phyloP scores from a whole-genome alignment of 2,797 vertebrate species.

The Gephyroberyx darwinii region DNA sequence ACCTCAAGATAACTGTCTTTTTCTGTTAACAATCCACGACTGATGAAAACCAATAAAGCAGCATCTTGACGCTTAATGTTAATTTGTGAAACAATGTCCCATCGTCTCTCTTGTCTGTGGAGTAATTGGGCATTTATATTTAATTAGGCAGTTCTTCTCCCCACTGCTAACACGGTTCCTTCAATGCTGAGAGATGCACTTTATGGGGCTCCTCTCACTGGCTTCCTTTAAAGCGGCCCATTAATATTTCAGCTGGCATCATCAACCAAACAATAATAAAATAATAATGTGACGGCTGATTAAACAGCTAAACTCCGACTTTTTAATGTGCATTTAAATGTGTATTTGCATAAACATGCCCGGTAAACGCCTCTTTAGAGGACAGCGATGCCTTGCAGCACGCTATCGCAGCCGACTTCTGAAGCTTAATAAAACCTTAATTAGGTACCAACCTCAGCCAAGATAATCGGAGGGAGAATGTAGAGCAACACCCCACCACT shows the following conservation, averaged over 20 bases:
- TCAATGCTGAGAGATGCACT: constrained; percentile 81
- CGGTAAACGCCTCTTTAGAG: constrained; percentile 80
- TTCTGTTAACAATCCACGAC: constrained; percentile 54
- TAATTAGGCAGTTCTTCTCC: constrained; percentile 77
- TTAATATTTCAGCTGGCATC: constrained; percentile 82
- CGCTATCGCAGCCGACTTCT: constrained; percentile 71
- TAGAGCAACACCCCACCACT: constrained; percentile 42
- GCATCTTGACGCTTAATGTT: constrained; percentile 73
- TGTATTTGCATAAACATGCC: constrained; percentile 83
- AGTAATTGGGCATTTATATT: constrained; percentile 86
- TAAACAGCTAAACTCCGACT: constrained; percentile 83
- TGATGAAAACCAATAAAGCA: constrained; percentile 73
- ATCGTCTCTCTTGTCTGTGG: constrained; percentile 71
- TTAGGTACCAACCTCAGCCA: constrained; percentile 63
- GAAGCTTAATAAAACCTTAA: constrained; percentile 80
- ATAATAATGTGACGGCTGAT: constrained; percentile 84
- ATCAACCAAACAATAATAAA: constrained; percentile 85
- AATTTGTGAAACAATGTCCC: constrained; percentile 76
- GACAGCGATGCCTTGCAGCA: constrained; percentile 78
- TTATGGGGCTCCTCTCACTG: constrained; percentile 70
- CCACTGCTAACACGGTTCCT: constrained; percentile 64
- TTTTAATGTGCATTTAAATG: constrained; percentile 82
- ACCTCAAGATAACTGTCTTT: constrained; percentile 32
- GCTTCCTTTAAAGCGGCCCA: constrained; percentile 79
- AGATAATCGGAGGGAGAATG: constrained; percentile 58